Percentiles rank a stretch among this genome's conserved stretches.
These are phyloP conservation scores for Caenorhabditis zanzibari DNA, from an alignment of 2,888 invertebrate genomes.

Conservation along the genomic window DNA sequence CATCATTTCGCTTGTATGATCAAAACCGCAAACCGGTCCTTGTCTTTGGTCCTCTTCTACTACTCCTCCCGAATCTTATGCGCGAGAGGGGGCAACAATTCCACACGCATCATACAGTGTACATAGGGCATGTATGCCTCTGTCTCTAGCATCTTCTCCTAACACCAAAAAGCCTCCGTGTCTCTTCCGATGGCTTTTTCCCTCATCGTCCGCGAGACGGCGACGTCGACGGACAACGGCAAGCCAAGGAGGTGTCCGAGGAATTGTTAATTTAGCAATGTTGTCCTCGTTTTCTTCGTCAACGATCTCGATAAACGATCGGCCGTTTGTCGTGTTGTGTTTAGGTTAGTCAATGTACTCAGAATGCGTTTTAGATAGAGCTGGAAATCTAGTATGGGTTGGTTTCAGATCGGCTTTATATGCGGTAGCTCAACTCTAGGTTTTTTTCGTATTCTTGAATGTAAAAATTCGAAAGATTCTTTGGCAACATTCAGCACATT, in stretches of 20 bases:
- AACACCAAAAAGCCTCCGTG: conserved; percentile 9
- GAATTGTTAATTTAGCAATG: conserved; percentile 47
- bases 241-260: conserved; percentile 36
- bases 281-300: conserved; percentile 33
- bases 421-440: no score
- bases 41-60: conserved; percentile 14
- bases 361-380: neutral
- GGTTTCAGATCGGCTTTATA: no score
- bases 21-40: conserved; percentile 49
- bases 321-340: conserved; percentile 16
- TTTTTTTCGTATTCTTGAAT: no score
- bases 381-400: neutral
- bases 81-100: conserved; percentile 42
- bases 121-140: conserved; percentile 52
- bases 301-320: conserved; percentile 44
- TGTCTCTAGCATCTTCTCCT: conserved; percentile 19
- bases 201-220: no score
- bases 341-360: conserved; percentile 40
- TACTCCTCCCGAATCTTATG: conserved; percentile 49
- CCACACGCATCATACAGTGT: conserved; percentile 64
- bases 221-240: conserved; percentile 4
- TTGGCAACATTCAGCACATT: no score
- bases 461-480: no score
- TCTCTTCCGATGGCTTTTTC: conserved; percentile 40
- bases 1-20: conserved; percentile 17